Conservation (phyloP, 2,113 vertebrate genomes). For the Tychaedon coryphoeus region DNA sequence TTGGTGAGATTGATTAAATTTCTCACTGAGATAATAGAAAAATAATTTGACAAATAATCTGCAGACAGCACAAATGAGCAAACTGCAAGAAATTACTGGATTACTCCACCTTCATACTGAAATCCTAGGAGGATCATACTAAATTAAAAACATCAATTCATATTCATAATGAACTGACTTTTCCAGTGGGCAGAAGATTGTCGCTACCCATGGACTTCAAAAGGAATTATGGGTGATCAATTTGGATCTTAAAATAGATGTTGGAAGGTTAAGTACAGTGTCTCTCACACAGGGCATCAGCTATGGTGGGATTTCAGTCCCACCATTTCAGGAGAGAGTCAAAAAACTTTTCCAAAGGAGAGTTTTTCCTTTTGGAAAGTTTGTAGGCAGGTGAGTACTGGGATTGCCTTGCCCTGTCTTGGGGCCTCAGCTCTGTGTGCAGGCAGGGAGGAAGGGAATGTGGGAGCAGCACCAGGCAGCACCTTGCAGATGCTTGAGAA, state of each 20-base stretch:
- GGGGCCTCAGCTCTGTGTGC: background rate
- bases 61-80: background rate
- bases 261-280: background rate
- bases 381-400: background rate
- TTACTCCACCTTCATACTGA: background rate
- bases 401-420: background rate
- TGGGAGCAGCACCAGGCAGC: background rate
- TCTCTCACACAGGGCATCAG: background rate
- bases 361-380: background rate
- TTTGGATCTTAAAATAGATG: background rate
- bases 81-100: background rate
- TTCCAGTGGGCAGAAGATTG: background rate
- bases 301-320: background rate
- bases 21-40: background rate
- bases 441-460: background rate
- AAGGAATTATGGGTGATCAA: background rate
- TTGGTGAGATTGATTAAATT: background rate
- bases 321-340: background rate
- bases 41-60: background rate
- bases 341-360: background rate
- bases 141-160: slow-evolving; percentile 24
- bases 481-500: background rate
- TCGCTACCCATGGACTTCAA: background rate
- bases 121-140: background rate
- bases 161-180: background rate